These are phyloP conservation scores for Pavo muticus DNA, from an alignment of 2,113 vertebrate genomes.

Conservation along the genomic window DNA sequence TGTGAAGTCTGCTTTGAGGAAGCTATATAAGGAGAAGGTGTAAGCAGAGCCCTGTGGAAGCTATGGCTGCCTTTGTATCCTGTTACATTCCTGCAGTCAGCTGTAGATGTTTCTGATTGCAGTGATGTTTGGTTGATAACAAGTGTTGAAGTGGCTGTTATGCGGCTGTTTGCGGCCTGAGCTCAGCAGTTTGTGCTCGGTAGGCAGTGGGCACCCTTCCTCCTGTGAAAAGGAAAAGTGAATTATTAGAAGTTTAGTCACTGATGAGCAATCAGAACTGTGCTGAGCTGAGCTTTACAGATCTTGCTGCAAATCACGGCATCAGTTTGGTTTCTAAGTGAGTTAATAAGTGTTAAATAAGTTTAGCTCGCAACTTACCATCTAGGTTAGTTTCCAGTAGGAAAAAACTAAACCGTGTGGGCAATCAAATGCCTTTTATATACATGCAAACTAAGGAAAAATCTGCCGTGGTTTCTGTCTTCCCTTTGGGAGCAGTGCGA, in stretches of 20 bases:
- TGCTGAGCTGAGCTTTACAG: neutral
- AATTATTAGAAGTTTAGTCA: neutral
- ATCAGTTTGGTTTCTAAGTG: too few relatives aligned
- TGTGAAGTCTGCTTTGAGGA: neutral
- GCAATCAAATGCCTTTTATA: neutral
- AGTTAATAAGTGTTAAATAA: neutral
- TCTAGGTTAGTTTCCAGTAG: neutral
- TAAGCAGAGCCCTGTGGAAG: neutral
- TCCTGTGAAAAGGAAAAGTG: neutral
- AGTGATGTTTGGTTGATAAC: conserved; percentile 6
- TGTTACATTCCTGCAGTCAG: conserved; percentile 31
- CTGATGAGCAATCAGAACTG: neutral
- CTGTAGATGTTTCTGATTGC: conserved; percentile 34
- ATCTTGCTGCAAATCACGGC: neutral
- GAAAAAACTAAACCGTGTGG: neutral
- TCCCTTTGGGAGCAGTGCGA: neutral
- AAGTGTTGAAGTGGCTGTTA: neutral
- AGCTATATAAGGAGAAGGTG: neutral
- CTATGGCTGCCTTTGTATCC: neutral
- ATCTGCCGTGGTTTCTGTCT: neutral
- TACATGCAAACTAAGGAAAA: neutral
- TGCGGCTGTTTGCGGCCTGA: neutral
- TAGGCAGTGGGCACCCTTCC: neutral
- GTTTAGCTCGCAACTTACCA: neutral
- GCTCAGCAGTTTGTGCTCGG: neutral